Percentiles rank a stretch among this genome's conserved stretches.
phyloP scores from a whole-genome alignment of 2,888 invertebrate species.

The Taphrorychus bicolor region DNA sequence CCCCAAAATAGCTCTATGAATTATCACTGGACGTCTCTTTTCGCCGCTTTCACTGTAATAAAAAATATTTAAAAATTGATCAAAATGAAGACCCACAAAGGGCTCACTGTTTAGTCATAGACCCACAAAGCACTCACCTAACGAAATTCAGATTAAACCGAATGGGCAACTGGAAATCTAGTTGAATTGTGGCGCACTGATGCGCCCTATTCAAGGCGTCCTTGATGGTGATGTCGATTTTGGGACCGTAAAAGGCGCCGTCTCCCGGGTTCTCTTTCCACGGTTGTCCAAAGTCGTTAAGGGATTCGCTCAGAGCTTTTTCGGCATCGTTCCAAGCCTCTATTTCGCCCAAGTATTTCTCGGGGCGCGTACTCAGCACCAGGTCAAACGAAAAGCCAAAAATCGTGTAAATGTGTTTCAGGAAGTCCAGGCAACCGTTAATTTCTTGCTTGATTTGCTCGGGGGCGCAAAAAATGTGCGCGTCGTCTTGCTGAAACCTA shows the following conservation, averaged over 20 bases:
- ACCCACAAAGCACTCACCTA: slow-evolving; percentile 61
- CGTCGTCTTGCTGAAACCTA: slow-evolving; percentile 99
- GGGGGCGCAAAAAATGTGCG: slow-evolving; percentile 95
- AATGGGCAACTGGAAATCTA: slow-evolving; percentile 97
- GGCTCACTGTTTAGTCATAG: too few relatives aligned
- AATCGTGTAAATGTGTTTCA: slow-evolving; percentile 83
- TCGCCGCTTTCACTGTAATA: slow-evolving; percentile 79
- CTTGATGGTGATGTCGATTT: slow-evolving; percentile 96
- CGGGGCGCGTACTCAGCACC: slow-evolving; percentile 92
- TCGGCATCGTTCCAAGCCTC: slow-evolving; percentile 93
- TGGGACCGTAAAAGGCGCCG: slow-evolving; percentile 99
- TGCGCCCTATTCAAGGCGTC: slow-evolving; percentile 90
- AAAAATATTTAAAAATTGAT: not conserved
- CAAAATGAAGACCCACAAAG: too few relatives aligned
- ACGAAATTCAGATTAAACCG: slow-evolving; percentile 84
- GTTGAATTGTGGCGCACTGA: slow-evolving; percentile 98
- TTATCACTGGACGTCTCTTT: slow-evolving; percentile 94
- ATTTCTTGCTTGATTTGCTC: slow-evolving; percentile 90
- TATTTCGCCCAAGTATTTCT: slow-evolving; percentile 89
- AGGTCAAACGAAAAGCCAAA: slow-evolving; percentile 96
- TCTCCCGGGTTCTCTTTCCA: slow-evolving; percentile 95
- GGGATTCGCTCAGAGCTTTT: slow-evolving; percentile 82
- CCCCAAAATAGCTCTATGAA: slow-evolving; percentile 96
- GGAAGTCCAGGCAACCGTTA: slow-evolving; percentile 83
- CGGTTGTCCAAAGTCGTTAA: slow-evolving; percentile 83